Conservation (phyloP, 2,888 invertebrate species). For the Mechanitis messenoides region DNA sequence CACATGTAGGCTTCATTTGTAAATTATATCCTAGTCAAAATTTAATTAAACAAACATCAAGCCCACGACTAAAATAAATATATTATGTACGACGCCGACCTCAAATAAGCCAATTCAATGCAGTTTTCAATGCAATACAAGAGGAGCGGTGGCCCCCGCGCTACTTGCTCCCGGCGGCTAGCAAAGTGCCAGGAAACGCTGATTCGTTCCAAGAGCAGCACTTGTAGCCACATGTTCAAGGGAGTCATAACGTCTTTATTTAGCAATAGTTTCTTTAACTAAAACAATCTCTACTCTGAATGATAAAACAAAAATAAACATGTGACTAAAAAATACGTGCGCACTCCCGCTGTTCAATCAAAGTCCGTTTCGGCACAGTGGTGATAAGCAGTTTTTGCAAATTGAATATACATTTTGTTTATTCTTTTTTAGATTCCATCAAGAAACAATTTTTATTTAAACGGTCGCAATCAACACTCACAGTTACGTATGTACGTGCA, state of each 20-base stretch:
- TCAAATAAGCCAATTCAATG: not conserved
- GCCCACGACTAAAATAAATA: not conserved
- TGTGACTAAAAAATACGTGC: constrained; percentile 72
- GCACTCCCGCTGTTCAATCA: constrained; percentile 49
- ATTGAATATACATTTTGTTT: constrained; percentile 11
- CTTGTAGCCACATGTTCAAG: constrained; percentile 74
- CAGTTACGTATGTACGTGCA: not conserved
- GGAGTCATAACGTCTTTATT: constrained; percentile 41
- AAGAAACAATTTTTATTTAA: not conserved
- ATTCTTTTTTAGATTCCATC: constrained; percentile 12
- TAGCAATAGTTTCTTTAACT: constrained; percentile 20
- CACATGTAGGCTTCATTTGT: no score
- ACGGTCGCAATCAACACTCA: constrained; percentile 10
- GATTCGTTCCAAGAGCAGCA: constrained; percentile 53
- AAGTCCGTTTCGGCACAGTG: constrained; percentile 3
- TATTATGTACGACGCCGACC: constrained; percentile 6
- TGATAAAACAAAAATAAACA: constrained; percentile 54
- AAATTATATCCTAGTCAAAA: no score
- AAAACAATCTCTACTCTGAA: constrained; percentile 32
- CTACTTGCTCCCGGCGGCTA: constrained; percentile 44
- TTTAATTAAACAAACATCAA: no score
- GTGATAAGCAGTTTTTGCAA: constrained; percentile 6
- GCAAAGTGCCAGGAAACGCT: constrained; percentile 64
- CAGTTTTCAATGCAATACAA: constrained; percentile 5
- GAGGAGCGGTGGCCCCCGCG: constrained; percentile 28